Base-by-base conservation (phyloP, 2,113 vertebrate genomes). In the Suncus etruscus region DNA sequence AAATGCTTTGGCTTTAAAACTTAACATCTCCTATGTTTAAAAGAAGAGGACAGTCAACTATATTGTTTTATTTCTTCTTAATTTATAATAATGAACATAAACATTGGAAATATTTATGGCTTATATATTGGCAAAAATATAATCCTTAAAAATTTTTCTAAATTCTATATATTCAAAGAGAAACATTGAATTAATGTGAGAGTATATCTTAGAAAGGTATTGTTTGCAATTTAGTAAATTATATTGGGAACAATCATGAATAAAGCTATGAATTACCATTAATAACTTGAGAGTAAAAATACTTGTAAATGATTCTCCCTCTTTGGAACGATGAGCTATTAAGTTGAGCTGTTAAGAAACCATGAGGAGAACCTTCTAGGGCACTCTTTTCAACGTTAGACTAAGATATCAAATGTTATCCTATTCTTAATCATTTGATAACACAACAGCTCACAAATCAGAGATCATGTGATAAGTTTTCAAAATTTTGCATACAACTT, bases 281-380 rank as follows among this genome's bases (percentile, higher is more conserved):
- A 29, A 75, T 82, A 77, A 88, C 6, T 77, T 66, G 39, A 91
- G 32, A 87, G 87, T 65, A 24, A 92, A 78, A 90, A 8, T 14
- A 70, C 48, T 69, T 87, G 29, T 77, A 63, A 50, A 89, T 89
- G 54, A 51, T 73, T n/a, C 47, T 72, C 39, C 86, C 16, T 65
- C 50, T 90, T 80, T 63, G 51, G 22, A 39, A 20, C n/a, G 8
- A 27, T 65, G 31, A 87, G 82, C 78, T 16, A n/a, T 31, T 12
- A 65, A 16, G 51, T 54, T 54, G 51, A 61, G 6, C 25, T 58
- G 74, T 65, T 87, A 47, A 79, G 47, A 83, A 89, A 50, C 12
- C 76, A 54, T 12, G n/a, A 29, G 14, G 50, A 63, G 61, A 45
- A 31, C 29, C 50, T 79, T 79, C 25, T 12, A 51, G 51, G 39